These are phyloP conservation scores for Daboia siamensis DNA, from an alignment of 2,113 vertebrate genomes.

Conservation along the genomic window DNA sequence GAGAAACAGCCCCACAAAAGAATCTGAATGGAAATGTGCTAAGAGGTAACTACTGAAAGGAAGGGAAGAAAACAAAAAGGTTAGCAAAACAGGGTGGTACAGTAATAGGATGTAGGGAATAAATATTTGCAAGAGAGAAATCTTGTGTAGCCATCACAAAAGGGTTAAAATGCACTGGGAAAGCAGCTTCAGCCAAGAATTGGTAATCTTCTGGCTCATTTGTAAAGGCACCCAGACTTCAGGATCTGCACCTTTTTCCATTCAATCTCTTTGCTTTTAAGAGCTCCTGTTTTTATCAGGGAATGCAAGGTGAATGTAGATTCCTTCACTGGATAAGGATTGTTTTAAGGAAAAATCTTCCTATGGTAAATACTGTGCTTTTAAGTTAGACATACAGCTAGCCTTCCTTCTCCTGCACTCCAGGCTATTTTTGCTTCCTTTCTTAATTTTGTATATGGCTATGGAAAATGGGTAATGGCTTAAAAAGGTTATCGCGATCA, in stretches of 20 bases:
- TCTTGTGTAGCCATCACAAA: neutral
- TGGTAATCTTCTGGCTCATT: neutral
- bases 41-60: neutral
- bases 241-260: neutral
- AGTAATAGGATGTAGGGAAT: neutral
- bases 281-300: neutral
- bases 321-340: neutral
- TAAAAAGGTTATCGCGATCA: neutral
- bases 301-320: neutral
- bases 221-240: neutral
- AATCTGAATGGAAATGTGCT: neutral
- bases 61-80: neutral
- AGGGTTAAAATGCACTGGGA: neutral
- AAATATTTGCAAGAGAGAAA: neutral
- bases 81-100: neutral
- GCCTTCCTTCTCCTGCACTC: neutral
- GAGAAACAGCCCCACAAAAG: neutral
- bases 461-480: neutral
- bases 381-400: neutral
- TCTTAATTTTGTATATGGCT: neutral
- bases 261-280: neutral
- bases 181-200: neutral
- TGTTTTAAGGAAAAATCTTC: neutral
- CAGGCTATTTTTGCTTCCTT: neutral
- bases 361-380: neutral